A percentile compares a stretch with the other conserved stretches of the same genome.
Evolutionary conservation across 2,797 vertebrate genomes (phyloP).

Genomic region (Todus mexicanus): DNA sequence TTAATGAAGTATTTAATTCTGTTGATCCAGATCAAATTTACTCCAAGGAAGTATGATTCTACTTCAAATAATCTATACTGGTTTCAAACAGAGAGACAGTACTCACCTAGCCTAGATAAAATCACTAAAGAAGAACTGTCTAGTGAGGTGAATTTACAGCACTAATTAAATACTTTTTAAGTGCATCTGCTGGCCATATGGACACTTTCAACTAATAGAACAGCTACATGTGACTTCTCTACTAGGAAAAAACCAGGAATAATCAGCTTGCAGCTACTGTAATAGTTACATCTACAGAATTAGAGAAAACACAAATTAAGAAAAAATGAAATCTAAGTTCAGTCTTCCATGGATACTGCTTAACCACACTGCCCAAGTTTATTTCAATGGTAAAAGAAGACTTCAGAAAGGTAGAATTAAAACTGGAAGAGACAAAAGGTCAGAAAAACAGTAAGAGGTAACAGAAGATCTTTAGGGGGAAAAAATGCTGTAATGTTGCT

Average conservation of each 20-base stretch:
- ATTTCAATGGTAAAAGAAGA: not conserved
- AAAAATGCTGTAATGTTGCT: not conserved
- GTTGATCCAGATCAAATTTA: not conserved
- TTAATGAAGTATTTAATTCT: not conserved
- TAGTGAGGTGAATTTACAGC: not conserved
- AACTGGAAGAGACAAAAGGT: not conserved
- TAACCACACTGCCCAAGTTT: not conserved
- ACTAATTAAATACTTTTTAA: not conserved
- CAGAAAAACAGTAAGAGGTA: not conserved
- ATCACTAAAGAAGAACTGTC: not conserved
- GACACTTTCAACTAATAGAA: not conserved
- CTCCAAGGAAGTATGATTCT: not conserved
- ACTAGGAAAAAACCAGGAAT: not conserved
- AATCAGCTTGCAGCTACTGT: not conserved
- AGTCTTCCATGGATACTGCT: not conserved
- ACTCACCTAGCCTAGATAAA: not conserved
- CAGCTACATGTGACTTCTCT: not conserved
- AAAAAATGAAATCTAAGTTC: not conserved
- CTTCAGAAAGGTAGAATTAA: not conserved
- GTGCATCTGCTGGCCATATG: not conserved
- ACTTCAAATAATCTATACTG: not conserved
- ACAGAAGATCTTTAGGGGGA: not conserved
- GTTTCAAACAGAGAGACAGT: not conserved
- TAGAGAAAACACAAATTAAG: not conserved
- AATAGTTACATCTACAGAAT: not conserved